Percentiles rank a stretch among this genome's conserved stretches.
phyloP scores from a whole-genome alignment of 2,797 vertebrate species.

The Sebastes oblongus region DNA sequence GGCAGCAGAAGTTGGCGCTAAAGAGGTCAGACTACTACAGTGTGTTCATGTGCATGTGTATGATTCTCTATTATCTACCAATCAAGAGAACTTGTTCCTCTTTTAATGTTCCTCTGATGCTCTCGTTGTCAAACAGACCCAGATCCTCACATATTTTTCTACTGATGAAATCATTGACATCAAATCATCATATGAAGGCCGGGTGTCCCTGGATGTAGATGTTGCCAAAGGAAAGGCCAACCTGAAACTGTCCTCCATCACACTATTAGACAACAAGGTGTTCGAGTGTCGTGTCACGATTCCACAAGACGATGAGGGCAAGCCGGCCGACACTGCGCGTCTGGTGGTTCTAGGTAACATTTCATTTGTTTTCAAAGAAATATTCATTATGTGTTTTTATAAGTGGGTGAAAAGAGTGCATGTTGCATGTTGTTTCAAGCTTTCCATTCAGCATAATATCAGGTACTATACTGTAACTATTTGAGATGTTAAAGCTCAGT shows the following conservation, averaged over 20 bases:
- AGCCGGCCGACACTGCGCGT: accelerated
- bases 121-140: slow-evolving; percentile 11
- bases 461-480: background rate
- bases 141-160: slow-evolving; percentile 26
- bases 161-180: accelerated
- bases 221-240: background rate
- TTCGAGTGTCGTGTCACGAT: slow-evolving; percentile 67
- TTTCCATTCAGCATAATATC: background rate
- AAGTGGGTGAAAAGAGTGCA: background rate
- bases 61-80: background rate
- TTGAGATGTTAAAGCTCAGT: background rate
- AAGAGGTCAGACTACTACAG: slow-evolving; percentile 41
- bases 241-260: slow-evolving; percentile 59
- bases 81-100: background rate
- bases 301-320: slow-evolving; percentile 14
- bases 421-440: background rate
- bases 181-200: accelerated
- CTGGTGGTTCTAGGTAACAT: slow-evolving; percentile 79
- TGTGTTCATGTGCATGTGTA: background rate
- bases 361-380: background rate
- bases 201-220: background rate
- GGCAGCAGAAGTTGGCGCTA: accelerated
- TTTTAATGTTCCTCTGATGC: background rate
- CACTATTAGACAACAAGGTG: slow-evolving; percentile 41
- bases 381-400: background rate